A percentile compares a stretch with the other conserved stretches of the same genome.
Evolutionary conservation across 2,888 invertebrate species (phyloP).

Genomic region (Catocala fraxini): DNA sequence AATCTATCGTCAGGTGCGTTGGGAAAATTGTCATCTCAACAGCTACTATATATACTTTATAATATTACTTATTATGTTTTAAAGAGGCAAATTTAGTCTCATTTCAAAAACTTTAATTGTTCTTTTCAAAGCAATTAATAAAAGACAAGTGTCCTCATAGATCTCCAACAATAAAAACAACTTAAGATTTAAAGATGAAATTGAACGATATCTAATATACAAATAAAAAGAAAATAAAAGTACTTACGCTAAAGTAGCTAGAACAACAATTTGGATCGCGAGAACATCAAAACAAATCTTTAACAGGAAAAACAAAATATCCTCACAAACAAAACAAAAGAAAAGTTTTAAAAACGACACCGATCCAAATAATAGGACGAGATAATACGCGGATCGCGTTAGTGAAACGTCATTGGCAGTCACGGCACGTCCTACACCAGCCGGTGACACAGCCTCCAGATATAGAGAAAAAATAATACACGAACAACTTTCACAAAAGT

Average conservation of each 20-base stretch:
- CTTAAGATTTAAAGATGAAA: background rate
- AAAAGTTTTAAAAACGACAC: conserved; percentile 58
- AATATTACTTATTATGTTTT: no score
- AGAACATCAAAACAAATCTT: conserved; percentile 18
- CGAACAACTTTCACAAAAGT: conserved; percentile 79
- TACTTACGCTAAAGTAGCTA: background rate
- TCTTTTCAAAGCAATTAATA: no score
- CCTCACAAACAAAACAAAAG: conserved; percentile 47
- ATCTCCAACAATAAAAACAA: no score
- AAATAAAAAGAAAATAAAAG: conserved; percentile 18
- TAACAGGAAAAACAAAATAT: conserved; percentile 15
- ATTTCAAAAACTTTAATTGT: no score
- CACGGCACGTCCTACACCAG: conserved; percentile 69
- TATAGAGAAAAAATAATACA: conserved; percentile 68
- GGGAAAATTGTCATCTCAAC: no score
- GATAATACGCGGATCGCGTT: conserved; percentile 64
- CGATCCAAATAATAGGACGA: conserved; percentile 64
- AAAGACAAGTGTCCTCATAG: no score
- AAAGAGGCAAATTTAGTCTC: no score
- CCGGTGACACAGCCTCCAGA: conserved; percentile 65
- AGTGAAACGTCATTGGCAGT: conserved; percentile 69
- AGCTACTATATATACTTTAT: no score
- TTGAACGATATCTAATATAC: background rate
- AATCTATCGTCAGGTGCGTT: no score
- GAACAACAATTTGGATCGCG: conserved; percentile 12